phyloP scores from a whole-genome alignment of 1,140 invertebrate genomes.

The Rhagoletis zephyria region DNA sequence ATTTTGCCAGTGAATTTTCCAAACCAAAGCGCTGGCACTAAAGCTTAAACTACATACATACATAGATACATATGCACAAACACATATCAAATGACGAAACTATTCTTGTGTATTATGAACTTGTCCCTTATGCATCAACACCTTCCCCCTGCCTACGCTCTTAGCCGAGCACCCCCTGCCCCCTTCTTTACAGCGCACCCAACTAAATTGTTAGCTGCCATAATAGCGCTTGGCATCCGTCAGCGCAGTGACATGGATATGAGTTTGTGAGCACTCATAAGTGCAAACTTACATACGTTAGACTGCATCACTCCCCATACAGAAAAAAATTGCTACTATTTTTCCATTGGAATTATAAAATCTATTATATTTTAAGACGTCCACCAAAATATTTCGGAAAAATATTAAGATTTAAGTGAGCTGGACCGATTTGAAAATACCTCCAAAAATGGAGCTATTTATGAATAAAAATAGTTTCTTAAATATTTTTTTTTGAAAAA shows the following conservation, averaged over 20 bases:
- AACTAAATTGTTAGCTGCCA: not conserved
- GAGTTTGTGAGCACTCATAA: constrained; percentile 4
- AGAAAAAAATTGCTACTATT: too few relatives aligned
- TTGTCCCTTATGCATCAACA: not conserved
- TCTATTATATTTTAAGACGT: too few relatives aligned
- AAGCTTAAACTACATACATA: too few relatives aligned
- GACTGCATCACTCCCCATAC: not conserved
- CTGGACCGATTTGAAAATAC: too few relatives aligned
- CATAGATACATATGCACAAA: not conserved
- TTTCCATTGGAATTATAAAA: too few relatives aligned
- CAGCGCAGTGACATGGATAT: constrained; percentile 29
- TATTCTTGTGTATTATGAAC: not conserved
- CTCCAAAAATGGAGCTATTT: too few relatives aligned
- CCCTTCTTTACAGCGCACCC: not conserved
- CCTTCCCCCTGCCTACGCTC: not conserved
- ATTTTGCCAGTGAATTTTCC: not conserved
- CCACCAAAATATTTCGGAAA: too few relatives aligned
- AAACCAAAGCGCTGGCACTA: not conserved
- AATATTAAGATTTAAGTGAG: too few relatives aligned
- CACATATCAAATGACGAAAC: not conserved
- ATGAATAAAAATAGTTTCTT: too few relatives aligned
- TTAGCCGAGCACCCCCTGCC: not conserved
- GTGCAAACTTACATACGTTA: not conserved
- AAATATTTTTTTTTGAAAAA: too few relatives aligned
- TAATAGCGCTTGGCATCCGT: not conserved